phyloP scores from a whole-genome alignment of 1,140 invertebrate species.

The Drosophila repletoides region DNA sequence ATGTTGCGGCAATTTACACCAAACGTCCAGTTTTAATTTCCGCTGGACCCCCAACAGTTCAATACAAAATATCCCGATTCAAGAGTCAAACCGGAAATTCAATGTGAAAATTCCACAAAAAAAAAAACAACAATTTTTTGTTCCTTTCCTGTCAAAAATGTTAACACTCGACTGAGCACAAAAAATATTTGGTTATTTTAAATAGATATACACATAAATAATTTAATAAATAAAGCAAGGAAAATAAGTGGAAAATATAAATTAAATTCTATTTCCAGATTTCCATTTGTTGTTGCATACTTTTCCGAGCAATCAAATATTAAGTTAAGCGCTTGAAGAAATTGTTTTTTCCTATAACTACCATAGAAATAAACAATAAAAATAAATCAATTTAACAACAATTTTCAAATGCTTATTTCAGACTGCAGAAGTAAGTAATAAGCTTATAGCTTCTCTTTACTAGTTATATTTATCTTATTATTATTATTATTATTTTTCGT shows the following conservation, averaged over 20 bases:
- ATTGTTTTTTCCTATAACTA: too few species aligned
- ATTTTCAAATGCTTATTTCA: too few species aligned
- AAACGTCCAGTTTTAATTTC: slow-evolving; percentile 48
- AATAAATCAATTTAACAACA: too few species aligned
- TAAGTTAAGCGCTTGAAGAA: too few species aligned
- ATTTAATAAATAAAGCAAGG: too few species aligned
- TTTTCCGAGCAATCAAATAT: neutral
- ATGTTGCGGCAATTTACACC: neutral
- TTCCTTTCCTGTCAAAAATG: neutral
- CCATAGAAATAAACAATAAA: too few species aligned
- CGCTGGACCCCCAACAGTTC: slow-evolving; percentile 16
- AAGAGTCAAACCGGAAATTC: slow-evolving; percentile 33
- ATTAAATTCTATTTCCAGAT: neutral
- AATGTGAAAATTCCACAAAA: neutral
- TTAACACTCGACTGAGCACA: neutral
- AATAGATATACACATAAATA: too few species aligned
- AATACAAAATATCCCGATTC: neutral
- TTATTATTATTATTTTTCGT: neutral
- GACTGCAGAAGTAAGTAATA: too few species aligned
- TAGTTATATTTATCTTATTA: neutral
- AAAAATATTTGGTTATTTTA: too few species aligned
- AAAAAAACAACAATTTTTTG: neutral
- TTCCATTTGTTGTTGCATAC: neutral
- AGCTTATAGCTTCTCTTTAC: neutral
- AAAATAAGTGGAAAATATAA: too few species aligned